These are phyloP conservation scores for Myanophis thanlyinensis DNA, from an alignment of 2,113 vertebrate genomes.

Conservation along the genomic window DNA sequence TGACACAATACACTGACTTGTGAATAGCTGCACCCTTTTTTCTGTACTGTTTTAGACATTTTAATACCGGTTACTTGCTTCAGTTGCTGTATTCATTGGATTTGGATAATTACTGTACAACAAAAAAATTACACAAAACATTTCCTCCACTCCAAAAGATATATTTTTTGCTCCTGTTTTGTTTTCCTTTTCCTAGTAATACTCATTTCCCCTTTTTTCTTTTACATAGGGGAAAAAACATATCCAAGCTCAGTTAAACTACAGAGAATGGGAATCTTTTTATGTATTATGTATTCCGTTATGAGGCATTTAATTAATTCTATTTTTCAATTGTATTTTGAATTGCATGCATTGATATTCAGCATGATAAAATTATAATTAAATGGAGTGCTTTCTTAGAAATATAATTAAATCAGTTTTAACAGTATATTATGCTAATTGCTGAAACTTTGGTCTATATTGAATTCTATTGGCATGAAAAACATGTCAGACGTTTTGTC, in stretches of 20 bases:
- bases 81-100: not conserved
- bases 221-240: constrained; percentile 21
- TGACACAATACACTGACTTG: constrained; percentile 14
- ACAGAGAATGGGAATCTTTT: constrained; percentile 10
- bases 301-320: not conserved
- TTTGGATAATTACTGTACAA: not conserved
- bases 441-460: not conserved
- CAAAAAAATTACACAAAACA: not conserved
- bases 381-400: not conserved
- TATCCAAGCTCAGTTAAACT: not conserved
- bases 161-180: not conserved
- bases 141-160: not conserved
- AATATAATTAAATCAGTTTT: not conserved
- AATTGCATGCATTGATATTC: constrained; percentile 16
- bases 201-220: constrained; percentile 10
- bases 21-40: not conserved
- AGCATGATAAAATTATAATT: not conserved
- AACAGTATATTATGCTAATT: not conserved
- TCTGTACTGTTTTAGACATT: not conserved
- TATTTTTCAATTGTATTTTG: constrained; percentile 29
- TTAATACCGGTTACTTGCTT: not conserved
- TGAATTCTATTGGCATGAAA: not conserved
- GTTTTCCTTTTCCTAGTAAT: not conserved
- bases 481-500: not conserved
- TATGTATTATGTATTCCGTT: not conserved